Percentiles rank a stretch among this genome's conserved stretches.
These are phyloP conservation scores for Patiria pectinifera DNA, from an alignment of 53 echinoderm and acorn worm species.

Conservation along the genomic window DNA sequence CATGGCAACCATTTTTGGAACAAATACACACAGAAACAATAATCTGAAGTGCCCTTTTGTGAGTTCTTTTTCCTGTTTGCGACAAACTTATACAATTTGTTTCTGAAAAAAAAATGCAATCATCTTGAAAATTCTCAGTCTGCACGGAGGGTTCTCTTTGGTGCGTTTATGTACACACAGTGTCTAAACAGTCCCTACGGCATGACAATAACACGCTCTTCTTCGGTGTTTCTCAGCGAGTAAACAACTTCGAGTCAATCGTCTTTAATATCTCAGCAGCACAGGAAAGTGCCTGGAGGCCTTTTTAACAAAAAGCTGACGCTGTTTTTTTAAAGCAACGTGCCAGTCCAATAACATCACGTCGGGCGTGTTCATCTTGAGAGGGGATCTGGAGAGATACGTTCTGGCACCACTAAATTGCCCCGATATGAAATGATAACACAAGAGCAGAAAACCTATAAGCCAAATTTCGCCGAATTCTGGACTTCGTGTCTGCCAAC, in stretches of 20 bases:
- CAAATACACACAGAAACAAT: neutral
- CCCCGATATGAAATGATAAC: conserved; percentile 33
- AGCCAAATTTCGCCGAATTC: conserved; percentile 5
- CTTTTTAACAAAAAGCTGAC: neutral
- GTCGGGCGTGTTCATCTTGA: neutral
- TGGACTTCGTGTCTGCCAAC: neutral
- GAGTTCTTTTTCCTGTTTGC: neutral
- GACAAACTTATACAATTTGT: neutral
- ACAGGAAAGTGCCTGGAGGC: neutral
- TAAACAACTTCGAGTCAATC: neutral
- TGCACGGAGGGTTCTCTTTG: neutral
- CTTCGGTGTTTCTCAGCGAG: neutral
- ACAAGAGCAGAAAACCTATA: neutral
- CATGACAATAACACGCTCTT: neutral
- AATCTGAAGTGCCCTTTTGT: neutral
- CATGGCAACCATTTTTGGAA: neutral
- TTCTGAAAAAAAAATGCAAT: neutral
- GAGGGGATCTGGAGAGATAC: neutral
- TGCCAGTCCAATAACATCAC: conserved; percentile 21
- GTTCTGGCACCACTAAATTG: neutral
- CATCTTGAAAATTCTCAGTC: neutral
- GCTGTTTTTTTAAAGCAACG: neutral
- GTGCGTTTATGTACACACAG: neutral
- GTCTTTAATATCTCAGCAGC: neutral
- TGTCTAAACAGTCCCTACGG: neutral